A percentile compares a stretch with the other conserved stretches of the same genome.
These are phyloP conservation scores for Campoplex nolae DNA, from an alignment of 2,888 invertebrate species.

Conservation along the genomic window DNA sequence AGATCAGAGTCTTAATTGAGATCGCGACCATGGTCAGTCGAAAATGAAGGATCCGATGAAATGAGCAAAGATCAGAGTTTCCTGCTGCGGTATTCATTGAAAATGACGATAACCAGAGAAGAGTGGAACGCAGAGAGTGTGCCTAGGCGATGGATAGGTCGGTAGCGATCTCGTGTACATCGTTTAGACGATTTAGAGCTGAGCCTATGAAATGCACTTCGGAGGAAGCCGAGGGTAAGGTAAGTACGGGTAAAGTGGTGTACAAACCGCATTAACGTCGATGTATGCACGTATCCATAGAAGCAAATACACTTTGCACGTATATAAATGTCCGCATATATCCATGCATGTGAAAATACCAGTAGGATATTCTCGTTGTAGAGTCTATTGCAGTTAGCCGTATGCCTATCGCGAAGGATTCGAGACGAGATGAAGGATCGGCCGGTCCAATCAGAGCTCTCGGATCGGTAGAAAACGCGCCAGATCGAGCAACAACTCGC, in stretches of 20 bases:
- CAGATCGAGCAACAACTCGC: slow-evolving; percentile 70
- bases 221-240: slow-evolving; percentile 67
- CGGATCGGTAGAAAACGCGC: slow-evolving; percentile 56
- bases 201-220: slow-evolving; percentile 64
- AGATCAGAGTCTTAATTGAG: background rate
- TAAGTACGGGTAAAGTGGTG: slow-evolving; percentile 79
- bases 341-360: slow-evolving; percentile 20
- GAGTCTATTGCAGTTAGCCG: slow-evolving; percentile 21
- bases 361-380: background rate
- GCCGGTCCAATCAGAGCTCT: slow-evolving; percentile 60
- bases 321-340: background rate
- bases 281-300: background rate
- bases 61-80: background rate
- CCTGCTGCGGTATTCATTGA: background rate
- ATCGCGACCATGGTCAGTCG: background rate
- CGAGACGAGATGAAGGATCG: slow-evolving; percentile 64
- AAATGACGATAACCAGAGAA: background rate
- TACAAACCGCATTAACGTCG: slow-evolving; percentile 54
- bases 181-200: slow-evolving; percentile 76
- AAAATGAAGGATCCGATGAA: background rate
- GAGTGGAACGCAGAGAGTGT: slow-evolving; percentile 5
- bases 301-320: background rate
- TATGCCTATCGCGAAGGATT: slow-evolving; percentile 43
- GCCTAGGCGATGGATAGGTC: slow-evolving; percentile 53
- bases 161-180: slow-evolving; percentile 63